Percentiles rank a stretch among this genome's conserved stretches.
These are phyloP conservation scores for Lindbergichthys nudifrons DNA, from an alignment of 2,797 vertebrate species.

Conservation along the genomic window DNA sequence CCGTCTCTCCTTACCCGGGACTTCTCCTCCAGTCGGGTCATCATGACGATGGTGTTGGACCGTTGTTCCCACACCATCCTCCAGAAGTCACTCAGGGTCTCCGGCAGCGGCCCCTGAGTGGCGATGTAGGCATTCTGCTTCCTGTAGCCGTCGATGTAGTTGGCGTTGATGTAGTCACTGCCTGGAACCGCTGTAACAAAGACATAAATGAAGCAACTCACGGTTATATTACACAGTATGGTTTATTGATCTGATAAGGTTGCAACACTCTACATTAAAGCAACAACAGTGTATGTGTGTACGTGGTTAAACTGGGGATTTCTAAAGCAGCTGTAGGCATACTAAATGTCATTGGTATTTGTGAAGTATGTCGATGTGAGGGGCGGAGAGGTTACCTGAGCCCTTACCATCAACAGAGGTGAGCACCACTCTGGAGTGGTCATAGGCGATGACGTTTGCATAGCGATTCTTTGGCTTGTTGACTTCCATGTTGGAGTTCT, in stretches of 20 bases:
- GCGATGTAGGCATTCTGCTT: slow-evolving; percentile 99
- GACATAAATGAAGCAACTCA: not conserved
- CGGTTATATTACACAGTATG: not conserved
- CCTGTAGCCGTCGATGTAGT: slow-evolving; percentile 98
- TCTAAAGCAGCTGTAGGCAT: slow-evolving; percentile 16
- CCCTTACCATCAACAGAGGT: slow-evolving; percentile 93
- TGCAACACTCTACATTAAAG: not conserved
- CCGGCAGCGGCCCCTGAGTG: slow-evolving; percentile 95
- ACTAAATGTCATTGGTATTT: slow-evolving; percentile 18
- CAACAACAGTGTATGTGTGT: not conserved
- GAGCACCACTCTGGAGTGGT: slow-evolving; percentile 95
- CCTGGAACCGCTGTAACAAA: slow-evolving; percentile 75
- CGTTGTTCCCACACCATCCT: slow-evolving; percentile 99
- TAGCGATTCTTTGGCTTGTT: slow-evolving; percentile 99
- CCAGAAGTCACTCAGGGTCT: slow-evolving; percentile 99
- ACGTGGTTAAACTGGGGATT: slow-evolving; percentile 9
- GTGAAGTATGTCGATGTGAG: slow-evolving; percentile 29
- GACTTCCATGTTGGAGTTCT: slow-evolving; percentile 97
- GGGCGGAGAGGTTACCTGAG: slow-evolving; percentile 40
- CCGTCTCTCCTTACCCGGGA: slow-evolving; percentile 78
- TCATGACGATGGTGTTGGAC: slow-evolving; percentile 95
- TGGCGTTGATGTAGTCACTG: slow-evolving; percentile 97
- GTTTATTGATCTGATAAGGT: slow-evolving; percentile 1
- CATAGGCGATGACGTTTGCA: slow-evolving; percentile 96
- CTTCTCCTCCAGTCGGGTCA: slow-evolving; percentile 99